Evolutionary conservation across 2,888 invertebrate species (phyloP).

Genomic region (Ephialtes manifestator): DNA sequence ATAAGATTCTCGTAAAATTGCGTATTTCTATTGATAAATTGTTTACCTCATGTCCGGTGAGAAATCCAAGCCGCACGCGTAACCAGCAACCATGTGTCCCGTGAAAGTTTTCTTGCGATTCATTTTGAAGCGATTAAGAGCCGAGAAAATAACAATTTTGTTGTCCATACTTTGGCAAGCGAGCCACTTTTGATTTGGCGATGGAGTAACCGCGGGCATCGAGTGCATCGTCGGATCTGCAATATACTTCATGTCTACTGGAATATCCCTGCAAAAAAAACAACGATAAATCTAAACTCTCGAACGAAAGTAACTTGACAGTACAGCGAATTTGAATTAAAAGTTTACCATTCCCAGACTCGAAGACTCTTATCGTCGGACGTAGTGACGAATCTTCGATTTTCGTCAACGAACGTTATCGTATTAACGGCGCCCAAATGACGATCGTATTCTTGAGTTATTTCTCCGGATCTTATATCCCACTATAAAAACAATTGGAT

Average conservation of each 20-base stretch:
- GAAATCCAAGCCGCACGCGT: conserved; percentile 98
- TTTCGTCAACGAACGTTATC: conserved; percentile 99
- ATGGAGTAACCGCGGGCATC: conserved; percentile 97
- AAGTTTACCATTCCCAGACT: conserved; percentile 97
- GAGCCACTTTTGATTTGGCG: conserved; percentile 99
- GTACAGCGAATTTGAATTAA: neutral
- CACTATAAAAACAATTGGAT: conserved; percentile 89
- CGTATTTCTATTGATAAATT: neutral
- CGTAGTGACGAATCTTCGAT: conserved; percentile 98
- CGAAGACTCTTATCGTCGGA: conserved; percentile 99
- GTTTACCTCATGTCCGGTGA: conserved; percentile 98
- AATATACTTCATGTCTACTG: conserved; percentile 99
- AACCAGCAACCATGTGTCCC: conserved; percentile 99
- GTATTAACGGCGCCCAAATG: conserved; percentile 99
- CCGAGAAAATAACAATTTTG: conserved; percentile 98
- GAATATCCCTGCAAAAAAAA: conserved; percentile 90
- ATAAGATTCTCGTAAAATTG: neutral
- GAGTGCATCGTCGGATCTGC: conserved; percentile 99
- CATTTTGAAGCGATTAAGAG: conserved; percentile 98
- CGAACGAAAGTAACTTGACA: neutral
- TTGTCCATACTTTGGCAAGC: conserved; percentile 99
- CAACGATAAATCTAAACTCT: neutral
- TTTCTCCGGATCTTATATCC: conserved; percentile 97
- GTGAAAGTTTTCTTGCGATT: conserved; percentile 99
- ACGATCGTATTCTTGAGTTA: conserved; percentile 99